Evolutionary conservation across 2,113 vertebrate species (phyloP).

Genomic region (Archocentrus centrarchus): DNA sequence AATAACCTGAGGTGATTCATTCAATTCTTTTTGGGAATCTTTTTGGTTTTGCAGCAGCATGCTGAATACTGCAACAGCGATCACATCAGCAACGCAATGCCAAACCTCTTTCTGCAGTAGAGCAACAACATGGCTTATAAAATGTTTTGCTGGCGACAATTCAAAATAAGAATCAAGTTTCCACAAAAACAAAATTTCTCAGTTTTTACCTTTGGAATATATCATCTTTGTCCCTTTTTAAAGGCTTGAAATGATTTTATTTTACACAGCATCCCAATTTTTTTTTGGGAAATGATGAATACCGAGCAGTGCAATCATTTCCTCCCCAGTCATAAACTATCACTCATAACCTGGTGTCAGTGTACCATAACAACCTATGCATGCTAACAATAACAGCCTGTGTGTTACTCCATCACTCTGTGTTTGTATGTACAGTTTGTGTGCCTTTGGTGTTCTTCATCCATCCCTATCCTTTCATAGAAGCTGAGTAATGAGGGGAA

Average conservation of each 20-base stretch:
- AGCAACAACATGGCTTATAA: not conserved
- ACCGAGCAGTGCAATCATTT: conserved; percentile 10
- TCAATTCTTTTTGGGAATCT: no score
- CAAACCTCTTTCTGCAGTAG: not conserved
- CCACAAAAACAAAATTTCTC: not conserved
- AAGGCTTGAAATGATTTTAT: not conserved
- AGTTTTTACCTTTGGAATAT: not conserved
- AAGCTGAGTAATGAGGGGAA: conserved; percentile 79
- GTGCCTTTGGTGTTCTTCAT: conserved; percentile 69
- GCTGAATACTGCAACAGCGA: no score
- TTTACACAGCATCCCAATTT: not conserved
- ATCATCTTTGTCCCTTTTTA: not conserved
- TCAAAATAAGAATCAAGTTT: not conserved
- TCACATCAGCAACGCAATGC: not conserved
- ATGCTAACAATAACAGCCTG: conserved; percentile 42
- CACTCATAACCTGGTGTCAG: conserved; percentile 24
- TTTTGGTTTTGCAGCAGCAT: no score
- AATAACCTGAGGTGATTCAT: no score
- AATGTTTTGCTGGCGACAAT: not conserved
- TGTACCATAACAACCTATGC: conserved; percentile 23
- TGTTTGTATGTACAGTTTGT: conserved; percentile 54
- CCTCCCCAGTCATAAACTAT: conserved; percentile 20
- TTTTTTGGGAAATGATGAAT: not conserved
- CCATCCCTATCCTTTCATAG: conserved; percentile 78
- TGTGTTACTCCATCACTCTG: conserved; percentile 41